These are phyloP conservation scores for Gambusia affinis DNA, from an alignment of 2,113 vertebrate genomes.

Conservation along the genomic window DNA sequence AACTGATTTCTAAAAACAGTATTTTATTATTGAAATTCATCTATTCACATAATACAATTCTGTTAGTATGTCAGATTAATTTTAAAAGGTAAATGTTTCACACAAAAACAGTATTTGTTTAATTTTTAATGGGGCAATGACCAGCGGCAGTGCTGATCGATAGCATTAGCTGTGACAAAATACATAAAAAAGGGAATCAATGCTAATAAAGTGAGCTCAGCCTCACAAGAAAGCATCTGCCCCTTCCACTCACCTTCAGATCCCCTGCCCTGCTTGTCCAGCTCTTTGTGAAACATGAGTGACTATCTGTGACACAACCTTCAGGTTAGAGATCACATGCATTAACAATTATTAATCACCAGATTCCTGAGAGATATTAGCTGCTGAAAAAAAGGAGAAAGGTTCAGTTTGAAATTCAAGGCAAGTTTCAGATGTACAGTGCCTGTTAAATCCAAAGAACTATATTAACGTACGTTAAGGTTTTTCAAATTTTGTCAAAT, in stretches of 20 bases:
- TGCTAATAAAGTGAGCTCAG: slow-evolving; percentile 81
- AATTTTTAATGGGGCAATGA: slow-evolving; percentile 65
- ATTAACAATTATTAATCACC: slow-evolving; percentile 61
- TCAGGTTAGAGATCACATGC: slow-evolving; percentile 67
- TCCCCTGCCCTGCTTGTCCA: slow-evolving; percentile 39
- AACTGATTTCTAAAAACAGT: not conserved
- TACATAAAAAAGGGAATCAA: slow-evolving; percentile 80
- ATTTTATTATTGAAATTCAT: not conserved
- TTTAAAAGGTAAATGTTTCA: slow-evolving; percentile 38
- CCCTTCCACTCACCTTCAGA: slow-evolving; percentile 48
- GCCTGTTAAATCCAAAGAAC: not conserved
- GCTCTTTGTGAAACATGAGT: slow-evolving; percentile 27
- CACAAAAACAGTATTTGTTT: slow-evolving; percentile 34
- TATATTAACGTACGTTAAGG: not conserved
- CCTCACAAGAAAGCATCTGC: slow-evolving; percentile 56
- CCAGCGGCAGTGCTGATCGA: slow-evolving; percentile 61
- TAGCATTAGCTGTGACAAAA: slow-evolving; percentile 76
- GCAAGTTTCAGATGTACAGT: not conserved
- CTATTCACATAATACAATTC: not conserved
- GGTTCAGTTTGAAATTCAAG: not conserved
- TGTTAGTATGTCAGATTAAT: slow-evolving; percentile 23
- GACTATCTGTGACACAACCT: slow-evolving; percentile 44
- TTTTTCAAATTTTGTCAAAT: no score
- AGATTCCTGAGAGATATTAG: slow-evolving; percentile 18
- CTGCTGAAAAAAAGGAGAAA: slow-evolving; percentile 13